Conservation (phyloP, 2,888 invertebrate genomes). For the Sinotaia quadrata region DNA sequence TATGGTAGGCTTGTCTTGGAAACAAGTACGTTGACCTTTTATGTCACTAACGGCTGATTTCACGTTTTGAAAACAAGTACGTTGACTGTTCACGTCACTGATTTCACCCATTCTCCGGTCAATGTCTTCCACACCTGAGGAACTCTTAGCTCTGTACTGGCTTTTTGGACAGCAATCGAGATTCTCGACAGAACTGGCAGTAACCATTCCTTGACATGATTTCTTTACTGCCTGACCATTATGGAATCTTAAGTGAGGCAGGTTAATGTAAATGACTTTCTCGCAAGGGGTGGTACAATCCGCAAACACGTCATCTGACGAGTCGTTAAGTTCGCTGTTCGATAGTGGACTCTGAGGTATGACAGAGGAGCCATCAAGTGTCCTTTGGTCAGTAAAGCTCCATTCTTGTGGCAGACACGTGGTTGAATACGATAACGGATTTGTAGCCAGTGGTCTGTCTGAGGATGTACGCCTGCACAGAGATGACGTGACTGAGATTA, state of each 20-base stretch:
- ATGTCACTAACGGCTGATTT: conserved; percentile 21
- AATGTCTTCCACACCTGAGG: conserved; percentile 55
- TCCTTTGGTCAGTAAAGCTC: conserved; percentile 7
- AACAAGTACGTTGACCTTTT: neutral
- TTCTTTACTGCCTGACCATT: neutral
- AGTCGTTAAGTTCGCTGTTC: conserved; percentile 40
- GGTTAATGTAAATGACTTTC: conserved; percentile 40
- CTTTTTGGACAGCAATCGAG: conserved; percentile 22
- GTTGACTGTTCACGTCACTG: neutral
- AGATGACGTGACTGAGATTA: too few relatives aligned
- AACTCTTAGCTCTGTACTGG: conserved; percentile 49
- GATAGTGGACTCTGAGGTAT: conserved; percentile 19
- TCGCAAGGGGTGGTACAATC: conserved; percentile 39
- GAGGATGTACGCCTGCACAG: neutral
- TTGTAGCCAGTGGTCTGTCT: conserved; percentile 22
- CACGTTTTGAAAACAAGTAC: conserved; percentile 2
- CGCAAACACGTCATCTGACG: conserved; percentile 44
- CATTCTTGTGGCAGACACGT: conserved; percentile 30
- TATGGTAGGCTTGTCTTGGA: neutral
- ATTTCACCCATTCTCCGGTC: too few relatives aligned
- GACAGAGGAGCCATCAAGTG: too few relatives aligned
- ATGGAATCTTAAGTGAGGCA: conserved; percentile 25
- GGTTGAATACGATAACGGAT: conserved; percentile 33
- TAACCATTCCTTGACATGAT: neutral
- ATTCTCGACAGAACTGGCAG: conserved; percentile 16